phyloP scores from a whole-genome alignment of 1,140 invertebrate species.

The Anastatus disparis region DNA sequence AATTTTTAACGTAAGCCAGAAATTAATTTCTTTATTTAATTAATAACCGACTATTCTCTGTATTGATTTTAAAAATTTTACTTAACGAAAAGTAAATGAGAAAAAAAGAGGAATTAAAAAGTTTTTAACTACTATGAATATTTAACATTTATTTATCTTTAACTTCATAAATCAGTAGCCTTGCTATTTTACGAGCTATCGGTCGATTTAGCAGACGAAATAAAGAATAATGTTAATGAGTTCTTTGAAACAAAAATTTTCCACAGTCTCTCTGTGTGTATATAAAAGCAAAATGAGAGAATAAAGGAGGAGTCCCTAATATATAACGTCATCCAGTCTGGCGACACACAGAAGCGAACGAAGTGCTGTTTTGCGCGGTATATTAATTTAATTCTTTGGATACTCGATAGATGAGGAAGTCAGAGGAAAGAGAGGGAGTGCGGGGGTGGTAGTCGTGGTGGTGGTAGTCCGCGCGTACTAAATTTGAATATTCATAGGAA shows the following conservation, averaged over 20 bases:
- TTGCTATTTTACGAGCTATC: not conserved
- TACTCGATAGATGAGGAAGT: conserved; percentile 57
- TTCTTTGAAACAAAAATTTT: conserved; percentile 38
- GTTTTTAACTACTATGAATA: too few species aligned
- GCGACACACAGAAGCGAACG: conserved; percentile 26
- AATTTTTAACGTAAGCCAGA: too few species aligned
- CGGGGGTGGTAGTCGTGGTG: too few species aligned
- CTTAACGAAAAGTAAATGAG: too few species aligned
- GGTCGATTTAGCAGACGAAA: not conserved
- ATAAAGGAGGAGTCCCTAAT: too few species aligned
- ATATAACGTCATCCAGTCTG: conserved; percentile 1
- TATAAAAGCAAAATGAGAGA: too few species aligned
- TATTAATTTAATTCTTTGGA: conserved; percentile 65
- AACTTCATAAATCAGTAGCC: conserved; percentile 20
- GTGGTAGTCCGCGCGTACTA: conserved; percentile 29
- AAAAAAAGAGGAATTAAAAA: too few species aligned
- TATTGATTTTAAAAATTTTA: too few species aligned
- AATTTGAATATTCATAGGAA: conserved; percentile 64
- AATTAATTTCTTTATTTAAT: too few species aligned
- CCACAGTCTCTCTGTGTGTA: too few species aligned
- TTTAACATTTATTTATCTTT: not conserved
- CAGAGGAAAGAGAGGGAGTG: too few species aligned
- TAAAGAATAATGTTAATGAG: conserved; percentile 50
- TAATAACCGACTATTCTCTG: too few species aligned
- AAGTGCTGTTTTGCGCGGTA: conserved; percentile 55